A percentile compares a stretch with the other conserved stretches of the same genome.
Evolutionary conservation across 2,888 invertebrate genomes (phyloP).

Genomic region (Cataglyphis albicans): DNA sequence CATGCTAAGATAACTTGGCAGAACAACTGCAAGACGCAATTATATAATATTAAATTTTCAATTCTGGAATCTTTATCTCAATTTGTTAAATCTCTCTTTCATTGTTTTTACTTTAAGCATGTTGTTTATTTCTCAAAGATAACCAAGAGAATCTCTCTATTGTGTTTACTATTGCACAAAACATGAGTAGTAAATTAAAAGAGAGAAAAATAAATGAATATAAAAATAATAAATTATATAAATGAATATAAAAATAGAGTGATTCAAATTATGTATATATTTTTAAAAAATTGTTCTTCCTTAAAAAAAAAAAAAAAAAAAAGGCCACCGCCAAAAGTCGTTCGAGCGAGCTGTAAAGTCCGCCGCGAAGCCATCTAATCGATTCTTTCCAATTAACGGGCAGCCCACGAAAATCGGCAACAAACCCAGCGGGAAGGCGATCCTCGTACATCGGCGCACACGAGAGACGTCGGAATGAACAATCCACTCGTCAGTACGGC

Average conservation of each 20-base stretch:
- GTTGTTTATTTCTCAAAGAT: not conserved
- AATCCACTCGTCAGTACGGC: slow-evolving; percentile 83
- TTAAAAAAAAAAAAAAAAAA: not conserved
- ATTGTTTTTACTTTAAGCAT: not conserved
- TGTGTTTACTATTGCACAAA: not conserved
- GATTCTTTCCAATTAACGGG: slow-evolving; percentile 68
- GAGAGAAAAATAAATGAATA: not conserved
- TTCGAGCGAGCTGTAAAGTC: slow-evolving; percentile 22
- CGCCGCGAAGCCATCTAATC: slow-evolving; percentile 41
- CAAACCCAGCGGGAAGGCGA: slow-evolving; percentile 69
- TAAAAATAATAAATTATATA: not conserved
- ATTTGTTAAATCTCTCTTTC: not conserved
- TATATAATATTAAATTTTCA: not conserved
- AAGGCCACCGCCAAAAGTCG: not conserved
- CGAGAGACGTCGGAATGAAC: slow-evolving; percentile 83
- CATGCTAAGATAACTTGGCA: not conserved
- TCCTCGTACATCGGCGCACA: slow-evolving; percentile 38
- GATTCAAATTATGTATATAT: not conserved
- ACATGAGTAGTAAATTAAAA: not conserved
- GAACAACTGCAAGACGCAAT: not conserved
- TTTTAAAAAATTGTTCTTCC: not conserved
- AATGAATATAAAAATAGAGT: too few relatives aligned
- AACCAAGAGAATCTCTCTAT: not conserved
- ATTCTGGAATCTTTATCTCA: not conserved
- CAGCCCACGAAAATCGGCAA: slow-evolving; percentile 54